Conservation (phyloP, 2,797 vertebrate species). For the Orestias chungarensis region DNA sequence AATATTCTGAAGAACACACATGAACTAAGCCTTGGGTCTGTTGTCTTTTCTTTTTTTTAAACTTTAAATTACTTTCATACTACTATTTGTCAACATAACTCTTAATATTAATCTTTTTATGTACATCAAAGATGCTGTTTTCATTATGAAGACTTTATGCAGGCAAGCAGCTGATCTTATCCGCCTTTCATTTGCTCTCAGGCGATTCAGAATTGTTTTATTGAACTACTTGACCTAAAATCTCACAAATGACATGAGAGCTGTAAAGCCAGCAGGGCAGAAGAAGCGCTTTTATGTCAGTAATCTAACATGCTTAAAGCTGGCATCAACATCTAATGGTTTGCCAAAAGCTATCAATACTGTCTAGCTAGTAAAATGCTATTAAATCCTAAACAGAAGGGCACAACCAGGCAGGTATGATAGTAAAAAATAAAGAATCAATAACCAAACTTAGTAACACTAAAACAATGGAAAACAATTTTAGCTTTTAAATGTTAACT, state of each 20-base stretch:
- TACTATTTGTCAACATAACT: not conserved
- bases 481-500: not conserved
- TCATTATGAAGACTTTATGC: not conserved
- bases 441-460: not conserved
- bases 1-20: not conserved
- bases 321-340: constrained; percentile 33
- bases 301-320: constrained; percentile 20
- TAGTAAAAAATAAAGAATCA: not conserved
- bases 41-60: not conserved
- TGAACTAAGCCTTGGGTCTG: not conserved
- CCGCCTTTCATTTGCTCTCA: constrained; percentile 30
- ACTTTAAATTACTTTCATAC: too few species aligned
- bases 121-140: not conserved
- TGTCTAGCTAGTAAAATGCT: constrained; percentile 32
- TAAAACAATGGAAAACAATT: too few species aligned
- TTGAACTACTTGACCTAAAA: constrained; percentile 19
- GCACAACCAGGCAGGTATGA: not conserved
- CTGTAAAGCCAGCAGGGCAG: not conserved
- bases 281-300: constrained; percentile 12
- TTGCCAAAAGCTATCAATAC: constrained; percentile 32
- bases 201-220: constrained; percentile 10
- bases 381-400: constrained; percentile 10
- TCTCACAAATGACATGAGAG: constrained; percentile 27
- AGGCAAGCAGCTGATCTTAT: constrained; percentile 13
- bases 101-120: not conserved